Conservation (phyloP, 1,140 invertebrate genomes). For the Anoplolepis gracilipes region DNA sequence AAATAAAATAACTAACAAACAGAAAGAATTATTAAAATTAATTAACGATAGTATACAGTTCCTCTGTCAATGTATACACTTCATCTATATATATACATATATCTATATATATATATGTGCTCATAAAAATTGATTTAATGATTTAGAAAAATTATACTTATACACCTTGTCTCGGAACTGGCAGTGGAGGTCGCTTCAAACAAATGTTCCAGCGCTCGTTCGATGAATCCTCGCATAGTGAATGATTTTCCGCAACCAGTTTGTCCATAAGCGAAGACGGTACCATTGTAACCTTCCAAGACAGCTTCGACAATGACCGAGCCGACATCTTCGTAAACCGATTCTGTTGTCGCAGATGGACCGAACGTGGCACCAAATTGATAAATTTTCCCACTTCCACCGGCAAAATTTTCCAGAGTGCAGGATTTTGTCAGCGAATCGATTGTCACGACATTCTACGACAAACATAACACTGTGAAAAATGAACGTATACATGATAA, state of each 20-base stretch:
- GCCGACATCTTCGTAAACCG: slow-evolving; percentile 83
- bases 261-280: slow-evolving; percentile 95
- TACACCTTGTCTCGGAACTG: slow-evolving; percentile 89
- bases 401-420: slow-evolving; percentile 89
- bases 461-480: background rate
- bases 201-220: slow-evolving; percentile 95
- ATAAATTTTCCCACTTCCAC: slow-evolving; percentile 79
- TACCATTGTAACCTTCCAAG: slow-evolving; percentile 95
- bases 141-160: background rate
- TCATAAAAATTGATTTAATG: background rate
- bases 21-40: too few relatives aligned
- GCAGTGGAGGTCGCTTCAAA: slow-evolving; percentile 95
- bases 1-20: too few relatives aligned
- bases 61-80: too few relatives aligned
- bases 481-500: slow-evolving; percentile 4
- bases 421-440: slow-evolving; percentile 90
- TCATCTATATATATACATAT: too few relatives aligned
- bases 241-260: slow-evolving; percentile 94
- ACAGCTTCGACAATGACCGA: slow-evolving; percentile 89
- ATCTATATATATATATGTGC: background rate
- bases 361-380: slow-evolving; percentile 84
- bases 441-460: slow-evolving; percentile 91
- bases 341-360: slow-evolving; percentile 78
- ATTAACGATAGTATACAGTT: too few relatives aligned
- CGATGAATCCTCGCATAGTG: slow-evolving; percentile 94